Evolutionary conservation across 92 coral and sea anemone genomes (phyloP), one percentile per base, ranked within the genome.

Genomic region (Zoanthus sansibaricus): DNA sequence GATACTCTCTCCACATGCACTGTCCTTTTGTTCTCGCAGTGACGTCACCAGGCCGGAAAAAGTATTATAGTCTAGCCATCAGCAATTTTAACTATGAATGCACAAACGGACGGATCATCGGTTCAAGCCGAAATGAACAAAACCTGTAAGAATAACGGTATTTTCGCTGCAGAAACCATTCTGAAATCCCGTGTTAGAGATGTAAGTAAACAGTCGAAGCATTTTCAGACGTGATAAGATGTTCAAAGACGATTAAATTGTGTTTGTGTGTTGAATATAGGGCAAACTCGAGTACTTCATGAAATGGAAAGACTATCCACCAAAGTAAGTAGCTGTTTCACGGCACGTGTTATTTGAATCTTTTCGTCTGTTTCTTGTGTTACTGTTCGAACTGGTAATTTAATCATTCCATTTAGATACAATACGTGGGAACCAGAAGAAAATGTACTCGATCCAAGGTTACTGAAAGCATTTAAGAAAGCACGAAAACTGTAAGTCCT

Each of bases 341-440:
- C 77, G 64, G 25, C 88, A 72, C 80, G 83, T 64, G 77, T n/a
- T 12, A 47, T 61, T 71, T 54, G 32, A 18, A 25, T 33, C 69
- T 49, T 72, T 18, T 46, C 75, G 44, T 56, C 59, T 18, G 45
- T 82, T 87, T 86, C 64, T 18, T 61, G 13, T 56, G 71, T 56
- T 82, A 69, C 49, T 52, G 67, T 56, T 62, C 51, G 78, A 71
- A 33, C 71, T 78, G 58, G 44, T 33, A 48, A 25, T n/a, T 52
- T 76, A 87, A 15, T 79, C 17, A 82, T 76, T 82, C 85, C 79
- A 32, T 47, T 76, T 84, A 97, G 99, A 72, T 95, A 93, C 85
- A 97, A 97, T 76, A 97, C 99, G 10, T 97, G 99, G 99, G 99
- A 97, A 76, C 99, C 99, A 42, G 98, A 97, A 86, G 99, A 97